Conservation (phyloP, 2,888 invertebrate species). For the Drosophila macrothrix region DNA sequence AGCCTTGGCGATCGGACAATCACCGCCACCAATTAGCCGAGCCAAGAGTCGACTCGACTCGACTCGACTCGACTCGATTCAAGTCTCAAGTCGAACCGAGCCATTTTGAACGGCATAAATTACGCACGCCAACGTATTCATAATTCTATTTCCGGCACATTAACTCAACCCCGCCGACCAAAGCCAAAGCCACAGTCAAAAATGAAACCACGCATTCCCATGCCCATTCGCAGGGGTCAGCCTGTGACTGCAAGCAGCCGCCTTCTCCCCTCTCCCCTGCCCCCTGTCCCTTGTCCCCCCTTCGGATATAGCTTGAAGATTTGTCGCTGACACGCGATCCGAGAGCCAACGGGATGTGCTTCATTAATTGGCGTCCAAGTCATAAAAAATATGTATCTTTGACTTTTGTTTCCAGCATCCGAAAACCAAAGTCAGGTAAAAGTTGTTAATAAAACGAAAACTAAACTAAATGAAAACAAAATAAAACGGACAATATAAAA, state of each 20-base stretch:
- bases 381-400: conserved; percentile 36
- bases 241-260: conserved; percentile 11
- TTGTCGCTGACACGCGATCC: conserved; percentile 76
- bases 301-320: conserved; percentile 53
- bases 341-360: conserved; percentile 74
- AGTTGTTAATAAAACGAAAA: conserved; percentile 78
- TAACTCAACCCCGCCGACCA: conserved; percentile 47
- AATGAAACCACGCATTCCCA: conserved; percentile 43
- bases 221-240: conserved; percentile 44
- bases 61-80: conserved; percentile 11
- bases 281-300: background rate
- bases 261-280: background rate
- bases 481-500: conserved; percentile 29
- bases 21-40: conserved; percentile 39
- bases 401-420: conserved; percentile 47
- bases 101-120: conserved; percentile 73
- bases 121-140: conserved; percentile 80
- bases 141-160: conserved; percentile 81
- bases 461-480: conserved; percentile 58
- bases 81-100: conserved; percentile 35
- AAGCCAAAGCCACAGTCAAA: conserved; percentile 2
- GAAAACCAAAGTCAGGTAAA: conserved; percentile 66
- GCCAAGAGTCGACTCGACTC: conserved; percentile 11
- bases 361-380: conserved; percentile 73
- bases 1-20: conserved; percentile 56